phyloP scores from a whole-genome alignment of 2,797 vertebrate species.

The Lindbergichthys nudifrons region DNA sequence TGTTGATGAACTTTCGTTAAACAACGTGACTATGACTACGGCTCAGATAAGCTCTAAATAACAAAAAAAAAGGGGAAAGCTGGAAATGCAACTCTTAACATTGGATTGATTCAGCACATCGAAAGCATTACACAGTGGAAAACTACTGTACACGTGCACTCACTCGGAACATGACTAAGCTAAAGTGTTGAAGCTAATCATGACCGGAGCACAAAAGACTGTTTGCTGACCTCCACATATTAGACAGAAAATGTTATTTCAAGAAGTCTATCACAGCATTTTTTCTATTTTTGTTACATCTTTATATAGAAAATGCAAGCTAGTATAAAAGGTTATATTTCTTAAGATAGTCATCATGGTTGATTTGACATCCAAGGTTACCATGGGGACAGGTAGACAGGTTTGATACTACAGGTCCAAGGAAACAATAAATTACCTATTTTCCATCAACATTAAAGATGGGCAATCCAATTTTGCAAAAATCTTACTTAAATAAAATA shows the following conservation, averaged over 20 bases:
- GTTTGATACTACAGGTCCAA: no score
- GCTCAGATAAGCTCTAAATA: conserved; percentile 37
- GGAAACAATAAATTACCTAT: no score
- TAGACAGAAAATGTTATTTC: conserved; percentile 20
- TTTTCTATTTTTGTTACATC: conserved; percentile 13
- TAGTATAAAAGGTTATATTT: background rate
- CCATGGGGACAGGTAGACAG: no score
- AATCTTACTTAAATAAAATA: no score
- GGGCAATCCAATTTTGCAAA: no score
- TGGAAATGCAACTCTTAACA: conserved; percentile 43
- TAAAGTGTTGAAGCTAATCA: background rate
- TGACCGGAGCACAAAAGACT: background rate
- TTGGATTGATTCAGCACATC: conserved; percentile 65
- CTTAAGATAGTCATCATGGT: no score
- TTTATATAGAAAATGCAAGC: background rate
- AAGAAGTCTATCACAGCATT: background rate
- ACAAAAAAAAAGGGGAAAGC: conserved; percentile 56
- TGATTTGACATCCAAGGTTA: no score
- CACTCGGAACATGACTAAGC: conserved; percentile 63
- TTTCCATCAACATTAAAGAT: no score
- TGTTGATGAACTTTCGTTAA: conserved; percentile 69
- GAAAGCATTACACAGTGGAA: conserved; percentile 71
- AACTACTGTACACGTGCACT: conserved; percentile 48
- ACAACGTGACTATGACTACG: conserved; percentile 66
- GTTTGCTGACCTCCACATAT: conserved; percentile 35